Evolutionary conservation across 2,888 invertebrate genomes (phyloP).

Genomic region (Penaeus monodon): DNA sequence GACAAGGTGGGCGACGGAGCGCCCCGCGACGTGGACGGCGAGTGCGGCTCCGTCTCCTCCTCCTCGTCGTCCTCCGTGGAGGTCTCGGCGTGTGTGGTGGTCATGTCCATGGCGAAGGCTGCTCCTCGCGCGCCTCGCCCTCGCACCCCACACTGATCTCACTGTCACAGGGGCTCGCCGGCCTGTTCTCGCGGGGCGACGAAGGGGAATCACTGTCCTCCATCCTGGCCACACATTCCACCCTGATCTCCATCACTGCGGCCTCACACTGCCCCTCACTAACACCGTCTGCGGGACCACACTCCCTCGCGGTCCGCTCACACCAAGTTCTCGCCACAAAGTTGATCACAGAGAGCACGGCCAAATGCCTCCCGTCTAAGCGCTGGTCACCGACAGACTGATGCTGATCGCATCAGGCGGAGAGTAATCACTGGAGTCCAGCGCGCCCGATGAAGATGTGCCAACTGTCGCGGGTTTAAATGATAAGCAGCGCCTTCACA

Average conservation of each 20-base stretch:
- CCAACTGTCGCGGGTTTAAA: constrained; percentile 65
- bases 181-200: constrained; percentile 37
- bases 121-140: constrained; percentile 39
- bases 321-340: constrained; percentile 6
- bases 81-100: constrained; percentile 36
- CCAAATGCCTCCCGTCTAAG: constrained; percentile 47
- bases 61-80: constrained; percentile 55
- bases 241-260: constrained; percentile 55
- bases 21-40: constrained; percentile 64
- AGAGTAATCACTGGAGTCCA: constrained; percentile 58
- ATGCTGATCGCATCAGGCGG: constrained; percentile 57
- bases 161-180: constrained; percentile 73
- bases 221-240: constrained; percentile 57
- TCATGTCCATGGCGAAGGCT: constrained; percentile 64
- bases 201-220: constrained; percentile 54
- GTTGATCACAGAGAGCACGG: constrained; percentile 2
- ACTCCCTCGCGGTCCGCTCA: not conserved
- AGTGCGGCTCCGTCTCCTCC: constrained; percentile 57
- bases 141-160: constrained; percentile 82
- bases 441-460: constrained; percentile 65
- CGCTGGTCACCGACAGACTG: constrained; percentile 62
- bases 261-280: constrained; percentile 26
- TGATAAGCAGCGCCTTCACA: constrained; percentile 65
- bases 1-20: constrained; percentile 66
- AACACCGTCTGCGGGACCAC: constrained; percentile 19